phyloP scores from a whole-genome alignment of 2,888 invertebrate species.

The Malachius bipustulatus region DNA sequence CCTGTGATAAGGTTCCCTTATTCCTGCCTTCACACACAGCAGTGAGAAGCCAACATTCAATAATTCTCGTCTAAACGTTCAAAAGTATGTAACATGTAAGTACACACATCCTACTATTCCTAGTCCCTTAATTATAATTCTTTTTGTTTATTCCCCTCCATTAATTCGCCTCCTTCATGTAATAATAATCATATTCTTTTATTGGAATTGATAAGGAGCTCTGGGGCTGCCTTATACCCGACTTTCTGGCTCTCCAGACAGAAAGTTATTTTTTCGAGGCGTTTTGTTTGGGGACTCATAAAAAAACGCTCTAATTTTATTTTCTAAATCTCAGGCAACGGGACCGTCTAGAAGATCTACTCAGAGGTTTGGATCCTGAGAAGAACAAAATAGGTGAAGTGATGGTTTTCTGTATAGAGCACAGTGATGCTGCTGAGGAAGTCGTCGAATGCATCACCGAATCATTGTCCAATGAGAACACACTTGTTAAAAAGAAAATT shows the following conservation, averaged over 20 bases:
- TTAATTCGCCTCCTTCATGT: background rate
- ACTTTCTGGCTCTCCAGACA: no score
- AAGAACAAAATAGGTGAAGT: constrained; percentile 77
- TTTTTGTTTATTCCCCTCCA: background rate
- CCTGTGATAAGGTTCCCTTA: no score
- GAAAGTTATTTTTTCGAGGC: no score
- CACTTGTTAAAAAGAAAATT: constrained; percentile 76
- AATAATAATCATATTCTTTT: no score
- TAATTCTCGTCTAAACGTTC: no score
- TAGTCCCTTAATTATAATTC: background rate
- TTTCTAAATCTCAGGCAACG: constrained; percentile 55
- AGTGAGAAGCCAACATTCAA: no score
- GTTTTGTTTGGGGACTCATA: no score
- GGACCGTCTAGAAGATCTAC: constrained; percentile 82
- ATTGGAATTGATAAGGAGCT: no score
- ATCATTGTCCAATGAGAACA: constrained; percentile 64
- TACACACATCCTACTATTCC: background rate
- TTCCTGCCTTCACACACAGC: no score
- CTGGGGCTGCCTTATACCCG: no score
- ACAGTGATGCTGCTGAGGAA: constrained; percentile 95
- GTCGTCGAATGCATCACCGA: constrained; percentile 86
- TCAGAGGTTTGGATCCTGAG: constrained; percentile 74
- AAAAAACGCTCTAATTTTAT: no score
- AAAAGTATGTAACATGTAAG: no score
- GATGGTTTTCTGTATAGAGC: constrained; percentile 99